Percentiles rank a stretch among this genome's conserved stretches.
phyloP scores from a whole-genome alignment of 92 coral and sea anemone genomes.

The Epizoanthus stellaris region DNA sequence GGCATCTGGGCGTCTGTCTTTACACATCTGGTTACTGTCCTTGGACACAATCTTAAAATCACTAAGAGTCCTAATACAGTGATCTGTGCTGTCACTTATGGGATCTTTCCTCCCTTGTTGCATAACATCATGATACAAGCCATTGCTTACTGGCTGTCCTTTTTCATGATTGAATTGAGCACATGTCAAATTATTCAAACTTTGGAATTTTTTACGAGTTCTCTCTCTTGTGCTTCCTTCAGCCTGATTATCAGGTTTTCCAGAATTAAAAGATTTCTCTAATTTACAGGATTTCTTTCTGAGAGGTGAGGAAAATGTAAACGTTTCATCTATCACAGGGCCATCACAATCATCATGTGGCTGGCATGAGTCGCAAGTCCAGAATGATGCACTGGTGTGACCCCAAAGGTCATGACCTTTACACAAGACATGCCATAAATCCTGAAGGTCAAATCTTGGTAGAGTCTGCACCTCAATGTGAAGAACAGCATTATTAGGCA shows the following conservation, averaged over 20 bases:
- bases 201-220: constrained; percentile 1
- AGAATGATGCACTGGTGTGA: not conserved
- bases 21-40: not conserved
- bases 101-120: not conserved
- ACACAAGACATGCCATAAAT: constrained; percentile 13
- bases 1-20: not conserved
- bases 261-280: constrained; percentile 16
- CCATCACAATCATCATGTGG: not conserved
- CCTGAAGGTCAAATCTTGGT: constrained; percentile 26
- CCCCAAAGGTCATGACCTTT: not conserved
- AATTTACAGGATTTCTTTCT: constrained; percentile 30
- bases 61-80: constrained; percentile 4
- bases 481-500: constrained; percentile 29
- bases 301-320: constrained; percentile 17
- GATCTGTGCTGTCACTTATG: not conserved
- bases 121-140: not conserved
- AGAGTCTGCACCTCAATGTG: constrained; percentile 23
- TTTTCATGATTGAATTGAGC: too few species aligned
- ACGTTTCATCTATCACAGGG: not conserved
- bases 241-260: constrained; percentile 2
- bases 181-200: not conserved
- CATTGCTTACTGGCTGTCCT: not conserved
- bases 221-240: not conserved
- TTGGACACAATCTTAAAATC: constrained; percentile 32
- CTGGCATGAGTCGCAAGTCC: not conserved